Percentiles rank a stretch among this genome's conserved stretches.
phyloP scores from a whole-genome alignment of 2,797 vertebrate genomes.

The Macropus fuliginosus region DNA sequence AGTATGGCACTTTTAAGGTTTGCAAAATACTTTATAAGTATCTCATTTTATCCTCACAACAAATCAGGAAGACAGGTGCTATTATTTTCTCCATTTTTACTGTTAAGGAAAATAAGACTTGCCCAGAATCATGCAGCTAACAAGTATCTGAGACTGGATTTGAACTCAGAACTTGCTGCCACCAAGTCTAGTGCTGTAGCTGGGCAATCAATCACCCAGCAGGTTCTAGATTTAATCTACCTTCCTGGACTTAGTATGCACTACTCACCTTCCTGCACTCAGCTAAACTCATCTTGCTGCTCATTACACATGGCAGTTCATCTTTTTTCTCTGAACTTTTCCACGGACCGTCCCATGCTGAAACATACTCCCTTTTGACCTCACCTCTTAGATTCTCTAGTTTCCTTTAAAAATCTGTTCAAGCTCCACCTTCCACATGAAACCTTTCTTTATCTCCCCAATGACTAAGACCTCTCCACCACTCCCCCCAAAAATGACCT shows the following conservation, averaged over 20 bases:
- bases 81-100: not conserved
- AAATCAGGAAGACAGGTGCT: not conserved
- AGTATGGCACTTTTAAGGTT: not conserved
- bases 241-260: not conserved
- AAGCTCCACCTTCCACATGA: not conserved
- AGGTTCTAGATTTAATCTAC: not conserved
- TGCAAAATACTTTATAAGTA: not conserved
- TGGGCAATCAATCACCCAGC: not conserved
- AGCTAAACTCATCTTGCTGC: not conserved
- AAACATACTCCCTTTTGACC: not conserved
- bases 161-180: not conserved
- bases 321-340: not conserved
- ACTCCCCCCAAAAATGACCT: not conserved
- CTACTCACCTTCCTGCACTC: not conserved
- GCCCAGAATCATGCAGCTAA: not conserved
- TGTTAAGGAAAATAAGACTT: not conserved
- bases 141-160: not conserved
- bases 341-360: not conserved
- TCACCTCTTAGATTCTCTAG: not conserved
- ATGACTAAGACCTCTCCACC: not conserved
- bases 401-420: not conserved
- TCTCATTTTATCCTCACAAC: not conserved
- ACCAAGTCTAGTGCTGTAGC: not conserved
- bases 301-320: not conserved
- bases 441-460: not conserved